These are phyloP conservation scores for Eupithecia vulgata DNA, from an alignment of 2,888 invertebrate genomes.

Conservation along the genomic window DNA sequence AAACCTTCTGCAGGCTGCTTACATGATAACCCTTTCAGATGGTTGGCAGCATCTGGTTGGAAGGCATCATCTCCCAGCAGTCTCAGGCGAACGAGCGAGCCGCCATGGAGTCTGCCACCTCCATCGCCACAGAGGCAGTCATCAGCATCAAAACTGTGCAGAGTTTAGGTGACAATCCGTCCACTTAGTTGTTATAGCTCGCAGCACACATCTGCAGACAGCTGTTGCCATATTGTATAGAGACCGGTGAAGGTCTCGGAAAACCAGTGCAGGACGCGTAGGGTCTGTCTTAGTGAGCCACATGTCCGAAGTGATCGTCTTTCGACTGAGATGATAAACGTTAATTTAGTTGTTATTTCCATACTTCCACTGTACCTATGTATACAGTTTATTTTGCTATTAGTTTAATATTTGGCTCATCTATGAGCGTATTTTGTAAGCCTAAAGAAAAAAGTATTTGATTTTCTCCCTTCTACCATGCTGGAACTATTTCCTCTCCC, in stretches of 20 bases:
- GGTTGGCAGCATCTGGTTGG: conserved; percentile 85
- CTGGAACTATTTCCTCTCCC: background rate
- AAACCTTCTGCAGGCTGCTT: background rate
- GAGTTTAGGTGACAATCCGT: conserved; percentile 76
- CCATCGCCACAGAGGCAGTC: conserved; percentile 87
- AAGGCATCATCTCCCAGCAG: conserved; percentile 84
- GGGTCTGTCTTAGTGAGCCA: background rate
- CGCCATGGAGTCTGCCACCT: conserved; percentile 85
- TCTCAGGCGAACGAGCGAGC: conserved; percentile 84
- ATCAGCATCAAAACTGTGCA: conserved; percentile 87
- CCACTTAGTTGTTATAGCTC: background rate
- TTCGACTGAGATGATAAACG: background rate
- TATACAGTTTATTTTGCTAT: too few relatives aligned
- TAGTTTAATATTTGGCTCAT: too few relatives aligned
- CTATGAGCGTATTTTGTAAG: background rate
- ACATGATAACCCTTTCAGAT: conserved; percentile 56
- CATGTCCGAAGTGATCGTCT: background rate
- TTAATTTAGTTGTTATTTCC: background rate
- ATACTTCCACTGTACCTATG: too few relatives aligned
- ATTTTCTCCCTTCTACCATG: background rate
- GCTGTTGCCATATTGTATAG: too few relatives aligned
- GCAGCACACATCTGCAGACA: too few relatives aligned
- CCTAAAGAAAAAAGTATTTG: background rate
- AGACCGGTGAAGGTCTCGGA: background rate
- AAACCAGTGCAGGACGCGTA: background rate